These are phyloP conservation scores for Dolomedes plantarius DNA, from an alignment of 2,888 invertebrate species.

Conservation along the genomic window DNA sequence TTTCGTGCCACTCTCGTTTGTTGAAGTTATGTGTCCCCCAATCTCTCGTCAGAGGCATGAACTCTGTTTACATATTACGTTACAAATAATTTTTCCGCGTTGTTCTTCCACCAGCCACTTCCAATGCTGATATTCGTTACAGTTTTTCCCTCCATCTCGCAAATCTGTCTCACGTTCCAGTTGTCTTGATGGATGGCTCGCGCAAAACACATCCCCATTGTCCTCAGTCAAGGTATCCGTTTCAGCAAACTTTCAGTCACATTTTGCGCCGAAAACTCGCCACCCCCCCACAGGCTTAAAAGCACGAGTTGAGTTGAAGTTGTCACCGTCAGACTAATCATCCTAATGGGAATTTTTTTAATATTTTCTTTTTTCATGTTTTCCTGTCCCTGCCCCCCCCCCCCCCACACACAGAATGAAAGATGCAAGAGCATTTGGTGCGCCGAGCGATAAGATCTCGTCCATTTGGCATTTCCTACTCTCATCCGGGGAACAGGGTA, in stretches of 20 bases:
- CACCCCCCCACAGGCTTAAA: neutral
- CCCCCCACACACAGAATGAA: neutral
- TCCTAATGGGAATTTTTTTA: neutral
- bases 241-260: neutral
- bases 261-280: neutral
- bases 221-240: neutral
- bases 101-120: neutral
- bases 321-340: constrained; percentile 14
- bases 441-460: neutral
- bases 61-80: neutral
- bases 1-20: too few species aligned
- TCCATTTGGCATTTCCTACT: neutral
- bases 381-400: neutral
- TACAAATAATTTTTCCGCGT: constrained; percentile 6
- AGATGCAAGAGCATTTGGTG: neutral
- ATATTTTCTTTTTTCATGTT: neutral
- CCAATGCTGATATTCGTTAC: neutral
- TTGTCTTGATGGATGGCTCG: constrained; percentile 1
- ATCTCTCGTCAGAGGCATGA: too few species aligned
- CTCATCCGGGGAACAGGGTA: neutral
- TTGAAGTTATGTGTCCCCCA: too few species aligned
- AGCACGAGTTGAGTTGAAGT: constrained; percentile 2
- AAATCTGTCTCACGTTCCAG: neutral
- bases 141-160: neutral
- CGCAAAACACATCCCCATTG: constrained; percentile 7